Base-by-base conservation (phyloP, 2,113 vertebrate genomes). In the Brienomyrus brachyistius region DNA sequence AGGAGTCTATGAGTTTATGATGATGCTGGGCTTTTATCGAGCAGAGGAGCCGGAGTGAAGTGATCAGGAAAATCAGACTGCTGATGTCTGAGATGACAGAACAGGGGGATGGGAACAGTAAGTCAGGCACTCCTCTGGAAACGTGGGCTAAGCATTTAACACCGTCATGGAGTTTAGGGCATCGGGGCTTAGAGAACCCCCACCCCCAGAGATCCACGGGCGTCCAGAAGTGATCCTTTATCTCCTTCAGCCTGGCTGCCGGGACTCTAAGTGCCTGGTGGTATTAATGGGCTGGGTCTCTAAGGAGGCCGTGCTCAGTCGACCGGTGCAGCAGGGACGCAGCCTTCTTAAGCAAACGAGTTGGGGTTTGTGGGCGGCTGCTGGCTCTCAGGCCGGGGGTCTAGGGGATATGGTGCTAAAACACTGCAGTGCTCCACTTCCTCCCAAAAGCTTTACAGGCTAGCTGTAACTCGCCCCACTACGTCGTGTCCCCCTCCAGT, bases 231-330 rank as follows among this genome's bases (percentile, higher is more conserved):
- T 23, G 47, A 27, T 9, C 83, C 83, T 89, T 83, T 56, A 82
- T 89, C 74, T 27, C 66, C 48, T 77, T n/a, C 31, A 52, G 23
- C 47, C 5, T n/a, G 21, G 19, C 35, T 89, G 54, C 43, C 23
- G 5, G 91, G 93, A 93, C 93, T 94, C 90, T 94, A 94, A 95
- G 94, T 94, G 94, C 94, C 90, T 95, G 94, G 93, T 93, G 94
- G 93, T 94, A 95, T 95, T 96, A 94, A 95, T 89, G 77, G 52
- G 93, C 92, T 91, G 89, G 70, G 92, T 94, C 93, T 93, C 93
- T 89, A 88, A 92, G 93, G 93, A 94, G 90, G 51, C 90, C 89
- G 52, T 23, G 62, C 77, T 89, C 89, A 52, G 59, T 89, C 17
- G 50, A 23, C 59, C 50, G 86, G 52, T 17, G 6, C 48, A 4